These are phyloP conservation scores for Apaloderma vittatum DNA, from an alignment of 2,113 vertebrate genomes.

Conservation along the genomic window DNA sequence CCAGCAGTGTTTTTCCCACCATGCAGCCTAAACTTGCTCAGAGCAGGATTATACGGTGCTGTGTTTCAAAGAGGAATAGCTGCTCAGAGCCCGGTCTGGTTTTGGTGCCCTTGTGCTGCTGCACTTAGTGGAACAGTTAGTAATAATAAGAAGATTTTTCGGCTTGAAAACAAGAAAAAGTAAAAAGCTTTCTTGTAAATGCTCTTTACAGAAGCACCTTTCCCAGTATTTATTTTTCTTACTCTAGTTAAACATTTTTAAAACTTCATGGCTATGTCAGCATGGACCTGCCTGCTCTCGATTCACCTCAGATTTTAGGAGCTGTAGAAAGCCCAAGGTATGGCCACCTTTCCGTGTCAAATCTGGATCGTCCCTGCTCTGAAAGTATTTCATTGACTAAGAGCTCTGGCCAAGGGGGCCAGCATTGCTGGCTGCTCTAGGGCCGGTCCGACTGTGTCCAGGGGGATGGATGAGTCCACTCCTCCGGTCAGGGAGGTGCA, in stretches of 20 bases:
- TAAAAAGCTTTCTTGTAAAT: not conserved
- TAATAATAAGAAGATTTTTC: not conserved
- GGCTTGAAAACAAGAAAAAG: slow-evolving; percentile 45
- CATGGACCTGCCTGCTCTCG: not conserved
- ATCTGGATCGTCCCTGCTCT: accelerated
- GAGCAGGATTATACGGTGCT: slow-evolving; percentile 39
- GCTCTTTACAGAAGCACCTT: not conserved
- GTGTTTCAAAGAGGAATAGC: slow-evolving; percentile 59
- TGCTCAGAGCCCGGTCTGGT: not conserved
- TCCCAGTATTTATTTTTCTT: not conserved
- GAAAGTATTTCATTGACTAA: not conserved
- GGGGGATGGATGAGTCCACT: not conserved
- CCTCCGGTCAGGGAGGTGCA: not conserved
- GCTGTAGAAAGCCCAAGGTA: not conserved
- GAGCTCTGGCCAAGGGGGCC: not conserved
- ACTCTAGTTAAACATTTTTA: not conserved
- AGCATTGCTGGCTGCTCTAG: accelerated
- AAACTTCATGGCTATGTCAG: not conserved
- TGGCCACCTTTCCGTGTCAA: not conserved
- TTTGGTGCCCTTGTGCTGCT: slow-evolving; percentile 24
- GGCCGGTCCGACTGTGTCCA: accelerated
- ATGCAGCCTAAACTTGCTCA: slow-evolving; percentile 41
- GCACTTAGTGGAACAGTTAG: not conserved
- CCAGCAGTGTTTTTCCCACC: slow-evolving; percentile 61
- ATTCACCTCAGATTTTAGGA: not conserved